Base-by-base conservation (phyloP, 1,140 invertebrate genomes). In the Melanaphis sacchari region DNA sequence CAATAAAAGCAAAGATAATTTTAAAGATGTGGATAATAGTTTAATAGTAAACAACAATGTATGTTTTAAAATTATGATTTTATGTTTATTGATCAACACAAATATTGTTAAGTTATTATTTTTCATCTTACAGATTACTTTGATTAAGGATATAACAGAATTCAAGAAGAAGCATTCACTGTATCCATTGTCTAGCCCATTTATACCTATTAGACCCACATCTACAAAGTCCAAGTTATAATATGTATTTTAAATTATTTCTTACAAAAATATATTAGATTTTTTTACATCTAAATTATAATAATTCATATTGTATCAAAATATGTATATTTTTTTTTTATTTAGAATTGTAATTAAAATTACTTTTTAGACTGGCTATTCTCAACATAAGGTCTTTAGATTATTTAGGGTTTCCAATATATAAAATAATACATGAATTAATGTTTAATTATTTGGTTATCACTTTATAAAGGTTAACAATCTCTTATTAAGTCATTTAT, bases 101-200 rank as follows among this genome's bases (percentile, higher is more conserved):
- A n/a, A 76, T 76, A 76, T n/a, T 76, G 22, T 90, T 40, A 24
- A 31, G 1, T 8, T 46, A 90, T 24, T 54, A 38, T 40, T 94
- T 76, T 94, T 94, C 94, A 93, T 93, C 93, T 95, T 95, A 90
- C 94, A 96, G 95, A 94, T 95, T 41, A 93, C 94, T 52, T 95
- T 95, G 93, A 97, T 97, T 46, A 95, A 96, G n/a, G 96, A 97
- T 94, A 95, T 97, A 8, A 95, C 96, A 15, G 95, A 96, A 76
- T 97, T 97, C 95, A 97, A 97, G 95, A 96, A 96, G 94, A 96
- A 96, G 90, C 96, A 97, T 93, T 96, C 96, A 89, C 95, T 97
- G 93, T 97, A 96, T 95, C 97, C 97, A 31, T 94, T 97, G 52
- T 95, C 96, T 24, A 96, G 96, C 94, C 96, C 97, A 21, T 97